Percentiles rank a stretch among this genome's conserved stretches.
phyloP scores from a whole-genome alignment of 2,797 vertebrate species.

The Darevskia mixta region DNA sequence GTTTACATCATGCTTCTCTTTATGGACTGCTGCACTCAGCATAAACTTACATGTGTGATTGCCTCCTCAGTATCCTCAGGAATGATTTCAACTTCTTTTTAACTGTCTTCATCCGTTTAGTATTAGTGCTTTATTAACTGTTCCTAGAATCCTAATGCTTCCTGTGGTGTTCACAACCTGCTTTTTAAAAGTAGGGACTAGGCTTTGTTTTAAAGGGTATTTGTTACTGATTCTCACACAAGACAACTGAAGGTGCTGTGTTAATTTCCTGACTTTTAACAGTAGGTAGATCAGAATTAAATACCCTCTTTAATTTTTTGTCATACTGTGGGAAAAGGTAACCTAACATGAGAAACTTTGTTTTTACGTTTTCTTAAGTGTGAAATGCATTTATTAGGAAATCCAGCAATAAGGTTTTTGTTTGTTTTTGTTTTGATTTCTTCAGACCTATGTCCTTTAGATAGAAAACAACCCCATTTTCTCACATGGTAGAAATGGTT shows the following conservation, averaged over 20 bases:
- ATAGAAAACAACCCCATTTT: not conserved
- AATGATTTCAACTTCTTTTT: not conserved
- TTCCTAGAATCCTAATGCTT: not conserved
- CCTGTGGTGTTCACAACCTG: not conserved
- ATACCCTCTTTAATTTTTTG: not conserved
- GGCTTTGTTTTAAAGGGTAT: not conserved
- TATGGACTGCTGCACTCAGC: not conserved
- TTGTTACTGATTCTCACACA: not conserved
- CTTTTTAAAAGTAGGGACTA: not conserved
- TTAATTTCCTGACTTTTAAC: not conserved
- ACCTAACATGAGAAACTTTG: not conserved
- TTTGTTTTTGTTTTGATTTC: not conserved
- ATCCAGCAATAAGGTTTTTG: not conserved
- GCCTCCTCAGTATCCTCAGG: not conserved
- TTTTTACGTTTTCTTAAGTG: not conserved
- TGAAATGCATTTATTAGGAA: not conserved
- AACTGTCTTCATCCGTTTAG: not conserved
- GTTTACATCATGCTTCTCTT: not conserved
- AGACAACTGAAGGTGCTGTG: not conserved
- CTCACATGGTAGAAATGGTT: not conserved
- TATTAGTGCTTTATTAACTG: not conserved
- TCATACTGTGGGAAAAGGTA: not conserved
- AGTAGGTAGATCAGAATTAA: constrained; percentile 6
- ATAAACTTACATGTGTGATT: not conserved
- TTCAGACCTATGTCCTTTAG: not conserved